phyloP scores from a whole-genome alignment of 64 coral and sea anemone species.

The Anthopleura sola region DNA sequence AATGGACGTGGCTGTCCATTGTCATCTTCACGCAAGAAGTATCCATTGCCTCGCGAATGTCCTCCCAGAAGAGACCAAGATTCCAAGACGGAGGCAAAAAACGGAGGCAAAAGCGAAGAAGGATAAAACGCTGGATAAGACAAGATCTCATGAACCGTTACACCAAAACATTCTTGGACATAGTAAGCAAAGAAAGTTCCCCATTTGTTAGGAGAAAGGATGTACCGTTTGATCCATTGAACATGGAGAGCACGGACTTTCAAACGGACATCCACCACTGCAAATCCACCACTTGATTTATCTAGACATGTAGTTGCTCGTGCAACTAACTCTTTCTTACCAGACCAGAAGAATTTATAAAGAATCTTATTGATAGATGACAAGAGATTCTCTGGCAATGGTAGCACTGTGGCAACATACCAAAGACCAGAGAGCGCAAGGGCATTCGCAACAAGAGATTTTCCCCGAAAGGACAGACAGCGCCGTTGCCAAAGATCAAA shows the following conservation, averaged over 20 bases:
- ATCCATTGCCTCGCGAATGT: not conserved
- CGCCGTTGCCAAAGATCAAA: constrained; percentile 14
- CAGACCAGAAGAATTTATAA: not conserved
- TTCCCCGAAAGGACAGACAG: not conserved
- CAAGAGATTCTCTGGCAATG: not conserved
- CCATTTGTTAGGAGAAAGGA: not conserved
- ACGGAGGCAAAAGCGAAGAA: not conserved
- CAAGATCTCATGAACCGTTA: not conserved
- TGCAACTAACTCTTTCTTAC: not conserved
- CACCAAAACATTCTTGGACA: not conserved
- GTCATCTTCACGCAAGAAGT: not conserved
- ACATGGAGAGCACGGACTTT: not conserved
- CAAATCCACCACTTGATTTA: not conserved
- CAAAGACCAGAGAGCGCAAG: constrained; percentile 8
- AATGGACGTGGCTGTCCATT: not conserved
- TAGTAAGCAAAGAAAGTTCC: not conserved
- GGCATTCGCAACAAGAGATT: not conserved
- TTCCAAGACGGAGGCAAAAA: not conserved
- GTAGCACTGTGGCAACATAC: not conserved
- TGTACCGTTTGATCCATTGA: not conserved
- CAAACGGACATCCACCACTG: not conserved
- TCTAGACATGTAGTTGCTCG: not conserved
- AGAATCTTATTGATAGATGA: not conserved
- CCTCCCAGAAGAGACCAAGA: not conserved
- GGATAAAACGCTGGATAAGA: not conserved